Base-by-base conservation (phyloP, 2,113 vertebrate genomes). In the Carassius gibelio region DNA sequence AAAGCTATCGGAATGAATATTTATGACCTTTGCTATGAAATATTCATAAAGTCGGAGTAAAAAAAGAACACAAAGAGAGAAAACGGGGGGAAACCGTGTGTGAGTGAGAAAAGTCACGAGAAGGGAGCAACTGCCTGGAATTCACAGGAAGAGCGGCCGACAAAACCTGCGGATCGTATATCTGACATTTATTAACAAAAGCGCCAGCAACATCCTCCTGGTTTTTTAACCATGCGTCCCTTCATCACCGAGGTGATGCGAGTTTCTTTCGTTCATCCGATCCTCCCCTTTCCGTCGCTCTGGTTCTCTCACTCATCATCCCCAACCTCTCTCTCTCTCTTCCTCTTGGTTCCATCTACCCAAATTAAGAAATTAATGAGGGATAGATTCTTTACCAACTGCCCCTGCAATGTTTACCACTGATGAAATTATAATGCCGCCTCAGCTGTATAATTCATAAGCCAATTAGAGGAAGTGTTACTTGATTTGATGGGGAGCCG, bases 391-490 rank as follows among this genome's bases (percentile, higher is more conserved):
- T 97, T 98, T 97, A 96, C 95, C 94, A 96, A 92, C 91, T 96
- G 95, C 96, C 96, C 96, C 94, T 88, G 95, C 96, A 97, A 97
- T 99, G 98, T 99, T 99, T 99, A 99, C 97, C 95, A 96, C 95
- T 98, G 96, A 99, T 99, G 97, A 99, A 98, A 99, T 98, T 96
- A 97, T 99, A 99, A 99, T 99, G 97, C 89, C 87, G 92, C 94
- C 93, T 92, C 71, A 94, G 96, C 96, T 99, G 97, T 97, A 98
- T 99, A 97, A 99, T 99, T 99, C 97, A 99, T 99, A 95, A 99
- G 94, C 97, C 98, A 99, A 99, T 99, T 99, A 99, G 98, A 97
- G 96, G 95, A 99, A 99, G 98, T 99, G 97, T 99, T 99, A 97
- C 98, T 98, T 98, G 98, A 98, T 99, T 98, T 99, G 98, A 99